Percentiles rank a stretch among this genome's conserved stretches.
phyloP scores from a whole-genome alignment of 2,797 vertebrate genomes.

The Tadarida brasiliensis region DNA sequence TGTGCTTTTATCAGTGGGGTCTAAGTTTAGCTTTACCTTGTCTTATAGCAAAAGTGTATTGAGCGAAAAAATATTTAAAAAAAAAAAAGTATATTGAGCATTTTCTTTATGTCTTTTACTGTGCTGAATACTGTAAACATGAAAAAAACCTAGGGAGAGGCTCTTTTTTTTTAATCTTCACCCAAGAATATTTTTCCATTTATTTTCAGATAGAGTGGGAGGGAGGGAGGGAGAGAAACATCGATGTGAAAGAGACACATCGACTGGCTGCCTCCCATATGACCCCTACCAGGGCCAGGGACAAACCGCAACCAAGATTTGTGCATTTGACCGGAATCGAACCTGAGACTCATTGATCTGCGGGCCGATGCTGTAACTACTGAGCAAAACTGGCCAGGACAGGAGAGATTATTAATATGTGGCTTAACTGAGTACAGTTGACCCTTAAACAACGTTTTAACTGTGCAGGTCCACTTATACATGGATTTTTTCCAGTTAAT shows the following conservation, averaged over 20 bases:
- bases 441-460: not conserved
- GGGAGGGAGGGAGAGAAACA: no score
- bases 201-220: no score
- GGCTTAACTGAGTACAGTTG: not conserved
- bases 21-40: not conserved
- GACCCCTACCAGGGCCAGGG: no score
- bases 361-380: no score
- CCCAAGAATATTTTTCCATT: no score
- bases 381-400: no score
- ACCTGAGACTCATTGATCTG: no score
- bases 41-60: not conserved
- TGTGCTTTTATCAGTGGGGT: not conserved
- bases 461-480: not conserved
- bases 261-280: no score
- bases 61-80: no score
- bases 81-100: not conserved
- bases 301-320: no score
- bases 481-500: not conserved
- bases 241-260: no score
- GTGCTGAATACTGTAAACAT: not conserved
- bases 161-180: not conserved
- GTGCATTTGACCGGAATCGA: no score
- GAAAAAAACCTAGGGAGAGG: not conserved
- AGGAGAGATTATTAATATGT: not conserved
- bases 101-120: slow-evolving; percentile 50